Evolutionary conservation across 2,797 vertebrate species (phyloP).

Genomic region (Brachyalestes nurse): DNA sequence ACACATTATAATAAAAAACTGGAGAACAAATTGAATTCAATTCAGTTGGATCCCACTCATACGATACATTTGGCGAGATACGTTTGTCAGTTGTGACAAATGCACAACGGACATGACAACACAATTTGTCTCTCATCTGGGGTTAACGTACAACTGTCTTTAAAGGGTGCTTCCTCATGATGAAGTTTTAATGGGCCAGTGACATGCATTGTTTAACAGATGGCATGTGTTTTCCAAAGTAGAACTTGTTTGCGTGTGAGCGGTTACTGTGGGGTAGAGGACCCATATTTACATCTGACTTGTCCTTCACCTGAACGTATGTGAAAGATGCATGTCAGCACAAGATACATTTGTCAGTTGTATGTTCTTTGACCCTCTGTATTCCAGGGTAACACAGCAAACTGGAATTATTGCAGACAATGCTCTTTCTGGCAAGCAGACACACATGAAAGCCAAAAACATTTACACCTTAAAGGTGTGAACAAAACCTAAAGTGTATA

Average conservation of each 20-base stretch:
- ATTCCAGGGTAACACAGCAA: background rate
- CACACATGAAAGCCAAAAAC: background rate
- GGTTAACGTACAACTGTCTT: conserved; percentile 63
- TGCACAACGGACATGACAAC: too few species aligned
- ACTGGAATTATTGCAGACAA: background rate
- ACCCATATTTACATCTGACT: conserved; percentile 35
- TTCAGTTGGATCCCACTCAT: conserved; percentile 55
- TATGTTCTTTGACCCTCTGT: conserved; percentile 9
- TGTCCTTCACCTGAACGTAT: background rate
- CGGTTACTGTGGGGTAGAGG: conserved; percentile 8
- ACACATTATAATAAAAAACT: conserved; percentile 73
- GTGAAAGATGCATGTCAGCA: conserved; percentile 25
- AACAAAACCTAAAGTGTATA: too few species aligned
- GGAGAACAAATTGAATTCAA: conserved; percentile 80
- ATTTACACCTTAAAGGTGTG: too few species aligned
- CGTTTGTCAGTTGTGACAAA: too few species aligned
- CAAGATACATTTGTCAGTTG: conserved; percentile 15
- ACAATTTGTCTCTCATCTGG: background rate
- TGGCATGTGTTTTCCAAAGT: conserved; percentile 66
- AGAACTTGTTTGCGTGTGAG: conserved; percentile 32
- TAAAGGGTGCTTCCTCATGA: conserved; percentile 68
- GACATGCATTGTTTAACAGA: conserved; percentile 59
- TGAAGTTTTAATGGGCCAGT: conserved; percentile 71
- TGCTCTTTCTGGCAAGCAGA: background rate
- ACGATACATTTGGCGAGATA: conserved; percentile 11